Conservation (phyloP, 2,113 vertebrate genomes). For the Lathamus discolor region DNA sequence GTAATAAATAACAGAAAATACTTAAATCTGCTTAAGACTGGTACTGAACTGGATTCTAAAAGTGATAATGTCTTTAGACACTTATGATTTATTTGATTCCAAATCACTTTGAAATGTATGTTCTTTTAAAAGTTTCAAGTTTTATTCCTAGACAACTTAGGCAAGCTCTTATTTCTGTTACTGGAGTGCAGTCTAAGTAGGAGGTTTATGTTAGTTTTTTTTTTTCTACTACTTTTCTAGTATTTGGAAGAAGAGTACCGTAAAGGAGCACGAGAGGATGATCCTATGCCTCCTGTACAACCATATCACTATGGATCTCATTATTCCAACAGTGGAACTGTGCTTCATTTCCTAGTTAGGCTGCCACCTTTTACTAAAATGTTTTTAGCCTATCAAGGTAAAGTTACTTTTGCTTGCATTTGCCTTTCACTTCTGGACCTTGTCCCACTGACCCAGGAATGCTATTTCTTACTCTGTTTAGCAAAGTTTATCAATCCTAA, state of each 20-base stretch:
- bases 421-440: background rate
- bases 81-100: background rate
- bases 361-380: constrained; percentile 99
- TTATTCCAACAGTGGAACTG: constrained; percentile 98
- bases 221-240: constrained; percentile 61
- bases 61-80: background rate
- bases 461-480: background rate
- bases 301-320: constrained; percentile 99
- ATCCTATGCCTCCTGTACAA: constrained; percentile 97
- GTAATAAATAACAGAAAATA: background rate
- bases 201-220: background rate
- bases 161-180: background rate
- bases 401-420: background rate
- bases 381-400: constrained; percentile 98
- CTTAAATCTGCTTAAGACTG: background rate
- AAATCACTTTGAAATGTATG: background rate
- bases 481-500: background rate
- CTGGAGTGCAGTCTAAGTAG: background rate
- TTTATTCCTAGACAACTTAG: background rate
- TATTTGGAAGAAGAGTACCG: constrained; percentile 96
- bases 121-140: background rate
- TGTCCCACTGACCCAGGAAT: background rate
- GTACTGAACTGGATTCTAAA: background rate
- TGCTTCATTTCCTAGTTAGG: constrained; percentile 96
- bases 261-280: constrained; percentile 93